Evolutionary conservation across 2,797 vertebrate genomes (phyloP).

Genomic region (Acomys russatus): DNA sequence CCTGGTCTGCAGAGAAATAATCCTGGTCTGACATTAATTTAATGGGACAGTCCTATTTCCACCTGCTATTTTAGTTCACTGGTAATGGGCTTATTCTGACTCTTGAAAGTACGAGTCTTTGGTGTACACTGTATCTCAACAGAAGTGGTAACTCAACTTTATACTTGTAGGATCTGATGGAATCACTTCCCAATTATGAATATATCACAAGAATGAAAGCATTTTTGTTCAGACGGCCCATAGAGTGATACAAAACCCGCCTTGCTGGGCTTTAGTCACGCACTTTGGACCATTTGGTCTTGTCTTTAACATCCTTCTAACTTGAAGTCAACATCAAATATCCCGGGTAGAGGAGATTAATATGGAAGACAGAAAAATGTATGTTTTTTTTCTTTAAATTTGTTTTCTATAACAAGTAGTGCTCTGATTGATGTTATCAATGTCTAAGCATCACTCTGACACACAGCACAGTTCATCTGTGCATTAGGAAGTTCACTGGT

Average conservation of each 20-base stretch:
- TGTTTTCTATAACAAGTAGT: conserved; percentile 2
- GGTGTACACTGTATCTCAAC: conserved; percentile 1
- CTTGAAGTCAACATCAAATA: conserved; percentile 30
- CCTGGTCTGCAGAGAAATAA: background rate
- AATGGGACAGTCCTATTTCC: background rate
- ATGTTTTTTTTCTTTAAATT: background rate
- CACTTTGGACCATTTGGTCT: background rate
- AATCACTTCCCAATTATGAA: conserved; percentile 26
- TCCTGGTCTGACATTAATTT: background rate
- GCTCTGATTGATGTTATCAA: background rate
- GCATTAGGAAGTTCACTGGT: background rate
- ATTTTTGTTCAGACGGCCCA: background rate
- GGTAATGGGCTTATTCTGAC: conserved; percentile 20
- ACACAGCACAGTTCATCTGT: background rate
- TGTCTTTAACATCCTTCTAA: conserved; percentile 8
- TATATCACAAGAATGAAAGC: conserved; percentile 57
- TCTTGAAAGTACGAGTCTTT: conserved; percentile 27
- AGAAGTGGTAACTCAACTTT: conserved; percentile 38
- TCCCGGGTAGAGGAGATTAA: background rate
- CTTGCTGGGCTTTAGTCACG: background rate
- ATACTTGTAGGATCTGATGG: conserved; percentile 35
- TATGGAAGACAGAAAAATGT: conserved; percentile 12
- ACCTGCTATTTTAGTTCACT: conserved; percentile 28
- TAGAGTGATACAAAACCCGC: conserved; percentile 32
- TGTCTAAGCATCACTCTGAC: background rate